A percentile compares a stretch with the other conserved stretches of the same genome.
Evolutionary conservation across 2,888 invertebrate genomes (phyloP).

Genomic region (Syrphus vitripennis): DNA sequence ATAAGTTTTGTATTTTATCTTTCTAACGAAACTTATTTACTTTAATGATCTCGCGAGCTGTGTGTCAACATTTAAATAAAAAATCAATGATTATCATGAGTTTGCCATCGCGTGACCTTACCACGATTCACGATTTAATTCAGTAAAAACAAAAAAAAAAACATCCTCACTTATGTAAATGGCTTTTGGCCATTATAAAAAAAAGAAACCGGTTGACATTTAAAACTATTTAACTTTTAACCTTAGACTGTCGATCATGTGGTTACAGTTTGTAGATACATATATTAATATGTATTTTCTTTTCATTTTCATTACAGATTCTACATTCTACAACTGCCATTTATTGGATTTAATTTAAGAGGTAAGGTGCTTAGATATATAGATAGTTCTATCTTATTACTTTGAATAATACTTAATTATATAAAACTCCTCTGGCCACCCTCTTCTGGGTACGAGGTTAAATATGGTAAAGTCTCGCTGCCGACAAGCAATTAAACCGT

Average conservation of each 20-base stretch:
- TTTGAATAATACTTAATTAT: too few relatives aligned
- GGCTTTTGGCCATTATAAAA: background rate
- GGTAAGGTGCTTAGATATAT: too few relatives aligned
- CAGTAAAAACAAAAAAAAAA: background rate
- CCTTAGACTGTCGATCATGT: slow-evolving; percentile 17
- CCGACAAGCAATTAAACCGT: slow-evolving; percentile 2
- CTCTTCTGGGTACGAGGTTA: background rate
- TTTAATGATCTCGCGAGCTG: background rate
- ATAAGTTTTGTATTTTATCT: too few relatives aligned
- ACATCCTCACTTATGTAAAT: slow-evolving; percentile 20
- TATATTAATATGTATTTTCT: background rate
- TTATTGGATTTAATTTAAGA: slow-evolving; percentile 44
- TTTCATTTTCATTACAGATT: slow-evolving; percentile 50
- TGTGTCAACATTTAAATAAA: slow-evolving; percentile 47
- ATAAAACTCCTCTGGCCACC: background rate
- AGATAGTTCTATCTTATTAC: too few relatives aligned
- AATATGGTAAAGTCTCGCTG: slow-evolving; percentile 37
- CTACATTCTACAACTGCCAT: slow-evolving; percentile 30
- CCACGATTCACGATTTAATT: slow-evolving; percentile 32
- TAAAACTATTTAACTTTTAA: slow-evolving; percentile 36
- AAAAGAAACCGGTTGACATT: slow-evolving; percentile 42
- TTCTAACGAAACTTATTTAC: background rate
- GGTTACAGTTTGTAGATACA: background rate
- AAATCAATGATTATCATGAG: slow-evolving; percentile 30
- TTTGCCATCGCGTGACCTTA: slow-evolving; percentile 47